A percentile compares a stretch with the other conserved stretches of the same genome.
Evolutionary conservation across 2,113 vertebrate species (phyloP).

Genomic region (Cyprinodon variegatus): DNA sequence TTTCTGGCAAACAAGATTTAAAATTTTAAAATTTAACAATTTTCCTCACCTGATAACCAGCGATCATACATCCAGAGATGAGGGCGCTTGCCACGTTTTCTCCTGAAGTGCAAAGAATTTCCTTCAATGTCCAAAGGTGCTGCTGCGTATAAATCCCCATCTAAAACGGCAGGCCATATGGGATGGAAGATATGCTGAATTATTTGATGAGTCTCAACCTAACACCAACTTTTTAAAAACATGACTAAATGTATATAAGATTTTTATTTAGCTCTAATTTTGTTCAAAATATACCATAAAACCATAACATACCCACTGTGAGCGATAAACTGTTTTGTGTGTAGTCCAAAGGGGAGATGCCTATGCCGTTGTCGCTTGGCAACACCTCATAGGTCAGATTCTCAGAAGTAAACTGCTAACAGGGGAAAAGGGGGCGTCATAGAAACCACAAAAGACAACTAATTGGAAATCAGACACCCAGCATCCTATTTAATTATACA

Average conservation of each 20-base stretch:
- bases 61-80: constrained; percentile 77
- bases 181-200: constrained; percentile 4
- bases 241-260: constrained; percentile 13
- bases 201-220: constrained; percentile 6
- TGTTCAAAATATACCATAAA: constrained; percentile 19
- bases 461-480: background rate
- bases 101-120: constrained; percentile 74
- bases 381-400: constrained; percentile 46
- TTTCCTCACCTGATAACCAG: constrained; percentile 75
- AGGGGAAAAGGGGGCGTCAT: background rate
- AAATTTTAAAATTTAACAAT: background rate
- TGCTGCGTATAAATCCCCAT: constrained; percentile 77
- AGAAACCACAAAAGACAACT: background rate
- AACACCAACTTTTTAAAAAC: background rate
- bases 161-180: constrained; percentile 49
- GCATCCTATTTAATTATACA: constrained; percentile 13
- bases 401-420: constrained; percentile 46
- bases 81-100: constrained; percentile 63
- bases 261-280: background rate
- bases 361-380: constrained; percentile 55
- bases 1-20: background rate
- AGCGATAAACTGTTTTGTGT: constrained; percentile 75
- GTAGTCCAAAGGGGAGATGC: constrained; percentile 69
- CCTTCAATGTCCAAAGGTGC: constrained; percentile 72
- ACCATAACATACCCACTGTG: constrained; percentile 67